These are phyloP conservation scores for Halcyon smyrnensis DNA, from an alignment of 2,797 vertebrate genomes.

Conservation along the genomic window DNA sequence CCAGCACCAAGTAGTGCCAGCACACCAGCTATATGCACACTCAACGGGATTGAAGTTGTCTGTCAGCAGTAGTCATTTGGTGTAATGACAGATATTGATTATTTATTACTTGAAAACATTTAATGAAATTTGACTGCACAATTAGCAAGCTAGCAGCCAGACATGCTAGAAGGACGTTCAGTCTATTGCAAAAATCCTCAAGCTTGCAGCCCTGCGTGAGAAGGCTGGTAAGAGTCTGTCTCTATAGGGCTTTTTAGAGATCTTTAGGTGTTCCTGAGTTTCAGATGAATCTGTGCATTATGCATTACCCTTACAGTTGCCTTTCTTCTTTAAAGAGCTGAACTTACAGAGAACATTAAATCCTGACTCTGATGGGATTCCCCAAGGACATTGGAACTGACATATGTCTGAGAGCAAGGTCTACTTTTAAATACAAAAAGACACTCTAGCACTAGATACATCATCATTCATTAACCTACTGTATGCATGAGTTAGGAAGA, in stretches of 20 bases:
- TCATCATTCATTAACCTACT: background rate
- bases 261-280: background rate
- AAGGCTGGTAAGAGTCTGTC: background rate
- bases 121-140: constrained; percentile 25
- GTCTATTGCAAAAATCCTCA: background rate
- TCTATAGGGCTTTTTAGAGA: background rate
- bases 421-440: background rate
- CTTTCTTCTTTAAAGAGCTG: background rate
- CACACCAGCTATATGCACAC: background rate
- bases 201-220: background rate
- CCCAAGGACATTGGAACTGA: background rate
- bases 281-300: background rate
- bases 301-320: background rate
- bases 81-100: constrained; percentile 5
- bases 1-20: background rate
- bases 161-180: background rate
- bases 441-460: background rate
- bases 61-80: background rate
- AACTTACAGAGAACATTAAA: background rate
- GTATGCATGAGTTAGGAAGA: background rate
- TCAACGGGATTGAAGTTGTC: background rate
- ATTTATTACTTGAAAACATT: constrained; percentile 30
- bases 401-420: background rate
- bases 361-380: background rate
- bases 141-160: background rate